Conservation (phyloP, 2,113 vertebrate species). For the Ranitomeya imitator region DNA sequence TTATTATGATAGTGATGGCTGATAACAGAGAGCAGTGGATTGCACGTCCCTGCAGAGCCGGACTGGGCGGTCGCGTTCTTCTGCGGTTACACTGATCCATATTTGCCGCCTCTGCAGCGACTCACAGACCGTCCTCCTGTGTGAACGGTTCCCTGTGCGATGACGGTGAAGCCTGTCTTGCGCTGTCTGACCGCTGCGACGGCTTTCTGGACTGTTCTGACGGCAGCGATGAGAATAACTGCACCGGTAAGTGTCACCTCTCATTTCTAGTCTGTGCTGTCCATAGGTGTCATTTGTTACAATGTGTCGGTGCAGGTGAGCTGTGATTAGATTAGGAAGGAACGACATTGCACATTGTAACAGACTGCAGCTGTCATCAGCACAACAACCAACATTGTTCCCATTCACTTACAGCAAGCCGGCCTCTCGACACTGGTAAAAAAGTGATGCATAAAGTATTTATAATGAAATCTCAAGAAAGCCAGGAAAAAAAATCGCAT, state of each 20-base stretch:
- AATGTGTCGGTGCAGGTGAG: background rate
- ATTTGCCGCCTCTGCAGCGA: constrained; percentile 73
- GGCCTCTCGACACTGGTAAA: no score
- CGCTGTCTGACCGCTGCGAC: constrained; percentile 81
- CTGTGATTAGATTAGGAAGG: background rate
- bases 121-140: constrained; percentile 78
- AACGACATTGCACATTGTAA: background rate
- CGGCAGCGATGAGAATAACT: constrained; percentile 89
- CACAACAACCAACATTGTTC: background rate
- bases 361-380: background rate
- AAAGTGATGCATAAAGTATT: no score
- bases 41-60: background rate
- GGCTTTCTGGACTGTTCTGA: constrained; percentile 94
- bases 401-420: background rate
- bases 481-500: no score
- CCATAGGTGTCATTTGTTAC: background rate
- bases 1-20: background rate
- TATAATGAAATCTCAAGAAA: no score
- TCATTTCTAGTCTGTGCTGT: background rate
- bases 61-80: no score
- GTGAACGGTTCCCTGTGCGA: constrained; percentile 80
- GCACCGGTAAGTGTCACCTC: constrained; percentile 72
- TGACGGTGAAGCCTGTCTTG: constrained; percentile 85
- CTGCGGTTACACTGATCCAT: background rate
- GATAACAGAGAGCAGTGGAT: background rate